Base-by-base conservation (phyloP, 2,797 vertebrate genomes). In the Synaphobranchus kaupii region DNA sequence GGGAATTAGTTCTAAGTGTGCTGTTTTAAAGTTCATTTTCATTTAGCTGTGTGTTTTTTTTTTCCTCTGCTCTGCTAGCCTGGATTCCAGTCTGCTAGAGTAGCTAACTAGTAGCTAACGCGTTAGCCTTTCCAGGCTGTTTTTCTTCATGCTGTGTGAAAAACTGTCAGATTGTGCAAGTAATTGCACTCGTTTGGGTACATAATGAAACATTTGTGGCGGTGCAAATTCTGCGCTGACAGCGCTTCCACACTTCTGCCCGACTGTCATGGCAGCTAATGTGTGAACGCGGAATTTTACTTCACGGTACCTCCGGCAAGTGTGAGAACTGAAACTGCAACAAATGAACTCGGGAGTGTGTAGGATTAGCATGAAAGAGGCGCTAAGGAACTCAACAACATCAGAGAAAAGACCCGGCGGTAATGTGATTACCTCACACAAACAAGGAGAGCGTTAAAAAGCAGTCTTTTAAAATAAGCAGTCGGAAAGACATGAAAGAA, bases 1-100 rank as follows among this genome's bases (percentile, higher is more conserved):
- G 91, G 93, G 91, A 93, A 90, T 93, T 94, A 94, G 94, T 95
- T 95, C 93, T 90, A 93, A 94, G 58, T 25, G 84, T 54, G n/a
- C 9, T 31, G 54, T 54, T 56, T 58, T 84, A 60, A 31, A 60
- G 54, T 31, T 66, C 5, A 58, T 83, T 83, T 56, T 56, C 3
- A 47, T 73, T 13, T 15, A 13, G 31, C 13, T 76, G 2, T 76
- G 71, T 10, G 28, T 17, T 73, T 12, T 73, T 34, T 39, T 44
- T 44, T 34, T 34, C 71, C 15, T 20, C 22, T 76, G 20, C 34
- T 76, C 2, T 76, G 8, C 34, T 39, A 44, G 68, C 68, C 28
- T 73, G 68, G 68, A 15, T 44, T 15, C 71, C 8, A 44, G 71
- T 25, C 31, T 44, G 31, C 17, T 76, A 6, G 25, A 76, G n/a